These are phyloP conservation scores for Buathra laborator DNA, from an alignment of 2,888 invertebrate genomes.

Conservation along the genomic window DNA sequence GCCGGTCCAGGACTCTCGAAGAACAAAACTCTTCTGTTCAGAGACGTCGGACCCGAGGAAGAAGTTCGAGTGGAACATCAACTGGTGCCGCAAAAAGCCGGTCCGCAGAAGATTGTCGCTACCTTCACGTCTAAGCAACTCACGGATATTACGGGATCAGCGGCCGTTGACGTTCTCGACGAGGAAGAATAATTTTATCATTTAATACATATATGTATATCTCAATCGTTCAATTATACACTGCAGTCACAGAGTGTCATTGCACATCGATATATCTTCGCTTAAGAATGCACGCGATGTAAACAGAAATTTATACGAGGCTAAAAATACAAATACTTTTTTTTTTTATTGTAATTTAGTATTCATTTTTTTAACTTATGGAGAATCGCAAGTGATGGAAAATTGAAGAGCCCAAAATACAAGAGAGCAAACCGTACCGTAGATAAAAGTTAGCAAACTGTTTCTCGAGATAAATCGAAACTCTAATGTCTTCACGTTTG, in stretches of 20 bases:
- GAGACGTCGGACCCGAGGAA: slow-evolving; percentile 87
- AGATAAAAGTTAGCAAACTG: slow-evolving; percentile 73
- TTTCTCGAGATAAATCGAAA: slow-evolving; percentile 66
- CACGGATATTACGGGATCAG: slow-evolving; percentile 90
- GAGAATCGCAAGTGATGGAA: slow-evolving; percentile 74
- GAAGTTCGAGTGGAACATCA: slow-evolving; percentile 87
- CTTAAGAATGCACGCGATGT: neutral
- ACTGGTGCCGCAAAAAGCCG: slow-evolving; percentile 88
- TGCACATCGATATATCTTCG: slow-evolving; percentile 9
- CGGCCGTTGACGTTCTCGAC: slow-evolving; percentile 87
- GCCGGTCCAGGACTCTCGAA: slow-evolving; percentile 90
- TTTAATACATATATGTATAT: slow-evolving; percentile 15
- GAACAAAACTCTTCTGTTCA: slow-evolving; percentile 87
- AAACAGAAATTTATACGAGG: slow-evolving; percentile 5
- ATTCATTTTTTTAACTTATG: slow-evolving; percentile 37
- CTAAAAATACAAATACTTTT: slow-evolving; percentile 13
- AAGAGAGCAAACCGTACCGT: slow-evolving; percentile 73
- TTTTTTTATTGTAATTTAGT: slow-evolving; percentile 20
- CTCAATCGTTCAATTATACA: slow-evolving; percentile 10
- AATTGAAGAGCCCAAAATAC: slow-evolving; percentile 77
- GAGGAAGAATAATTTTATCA: slow-evolving; percentile 72
- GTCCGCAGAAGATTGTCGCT: slow-evolving; percentile 89
- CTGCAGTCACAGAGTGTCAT: neutral
- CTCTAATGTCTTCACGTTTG: slow-evolving; percentile 5
- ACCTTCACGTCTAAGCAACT: slow-evolving; percentile 90